Evolutionary conservation across 37 sponge, comb jelly and placozoan genomes (phyloP).

Genomic region (Geodia barretti): DNA sequence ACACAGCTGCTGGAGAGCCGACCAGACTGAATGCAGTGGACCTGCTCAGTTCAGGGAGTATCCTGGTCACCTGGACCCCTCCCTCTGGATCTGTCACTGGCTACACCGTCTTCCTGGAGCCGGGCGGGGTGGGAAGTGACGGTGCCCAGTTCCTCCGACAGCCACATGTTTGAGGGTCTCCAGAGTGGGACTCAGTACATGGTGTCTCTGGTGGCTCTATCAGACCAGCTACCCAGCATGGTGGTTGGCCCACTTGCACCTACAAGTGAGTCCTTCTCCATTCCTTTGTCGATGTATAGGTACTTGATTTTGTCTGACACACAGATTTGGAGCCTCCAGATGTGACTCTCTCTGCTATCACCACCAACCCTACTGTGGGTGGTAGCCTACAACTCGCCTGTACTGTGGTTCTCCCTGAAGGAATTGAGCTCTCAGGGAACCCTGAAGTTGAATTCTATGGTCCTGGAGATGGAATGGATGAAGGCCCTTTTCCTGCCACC

Average conservation of each 20-base stretch:
- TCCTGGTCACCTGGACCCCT: neutral
- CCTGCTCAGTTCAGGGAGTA: neutral
- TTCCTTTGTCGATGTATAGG: neutral
- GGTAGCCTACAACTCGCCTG: too few species aligned
- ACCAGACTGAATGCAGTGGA: neutral
- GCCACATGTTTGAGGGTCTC: neutral
- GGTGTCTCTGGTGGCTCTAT: neutral
- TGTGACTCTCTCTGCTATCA: too few species aligned
- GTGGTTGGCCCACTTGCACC: neutral
- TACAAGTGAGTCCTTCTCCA: neutral
- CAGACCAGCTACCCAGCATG: neutral
- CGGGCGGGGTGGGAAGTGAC: neutral
- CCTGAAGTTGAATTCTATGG: neutral
- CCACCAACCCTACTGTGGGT: too few species aligned
- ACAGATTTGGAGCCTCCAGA: neutral
- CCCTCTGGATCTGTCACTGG: neutral
- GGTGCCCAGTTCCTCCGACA: neutral
- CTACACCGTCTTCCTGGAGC: neutral
- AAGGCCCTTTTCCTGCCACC: too few species aligned
- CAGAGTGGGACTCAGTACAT: neutral
- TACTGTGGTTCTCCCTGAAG: neutral
- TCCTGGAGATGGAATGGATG: too few species aligned
- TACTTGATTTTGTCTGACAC: neutral
- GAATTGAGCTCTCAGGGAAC: neutral
- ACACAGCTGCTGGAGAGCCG: neutral